Conservation (phyloP, 2,888 invertebrate genomes). For the Isoperla grammatica region DNA sequence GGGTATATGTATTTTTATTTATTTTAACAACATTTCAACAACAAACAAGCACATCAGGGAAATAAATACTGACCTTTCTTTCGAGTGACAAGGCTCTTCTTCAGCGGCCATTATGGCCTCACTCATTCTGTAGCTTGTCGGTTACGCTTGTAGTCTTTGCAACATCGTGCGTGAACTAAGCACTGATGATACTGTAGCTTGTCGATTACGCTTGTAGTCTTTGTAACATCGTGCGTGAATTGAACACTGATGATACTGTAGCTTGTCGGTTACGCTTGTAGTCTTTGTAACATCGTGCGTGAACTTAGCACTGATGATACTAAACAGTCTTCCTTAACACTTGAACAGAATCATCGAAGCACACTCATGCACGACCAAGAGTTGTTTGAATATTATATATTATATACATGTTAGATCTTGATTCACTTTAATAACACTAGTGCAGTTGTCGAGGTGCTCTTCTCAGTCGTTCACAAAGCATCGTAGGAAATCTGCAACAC, state of each 20-base stretch:
- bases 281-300: not conserved
- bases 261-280: not conserved
- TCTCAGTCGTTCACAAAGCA: too few relatives aligned
- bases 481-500: too few relatives aligned
- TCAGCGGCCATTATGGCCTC: not conserved
- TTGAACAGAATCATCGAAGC: too few relatives aligned
- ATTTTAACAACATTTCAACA: too few relatives aligned
- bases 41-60: not conserved
- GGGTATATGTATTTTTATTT: too few relatives aligned
- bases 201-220: not conserved
- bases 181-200: not conserved
- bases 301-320: not conserved
- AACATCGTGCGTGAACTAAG: not conserved
- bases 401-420: too few relatives aligned
- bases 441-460: too few relatives aligned
- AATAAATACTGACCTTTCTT: slow-evolving; percentile 6
- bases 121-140: not conserved
- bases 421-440: too few relatives aligned
- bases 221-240: not conserved
- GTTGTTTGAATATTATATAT: too few relatives aligned
- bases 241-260: not conserved
- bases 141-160: not conserved
- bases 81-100: not conserved
- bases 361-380: too few relatives aligned
- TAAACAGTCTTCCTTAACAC: too few relatives aligned